Base-by-base conservation (phyloP, 2,888 invertebrate genomes). In the Cephus nigrinus region DNA sequence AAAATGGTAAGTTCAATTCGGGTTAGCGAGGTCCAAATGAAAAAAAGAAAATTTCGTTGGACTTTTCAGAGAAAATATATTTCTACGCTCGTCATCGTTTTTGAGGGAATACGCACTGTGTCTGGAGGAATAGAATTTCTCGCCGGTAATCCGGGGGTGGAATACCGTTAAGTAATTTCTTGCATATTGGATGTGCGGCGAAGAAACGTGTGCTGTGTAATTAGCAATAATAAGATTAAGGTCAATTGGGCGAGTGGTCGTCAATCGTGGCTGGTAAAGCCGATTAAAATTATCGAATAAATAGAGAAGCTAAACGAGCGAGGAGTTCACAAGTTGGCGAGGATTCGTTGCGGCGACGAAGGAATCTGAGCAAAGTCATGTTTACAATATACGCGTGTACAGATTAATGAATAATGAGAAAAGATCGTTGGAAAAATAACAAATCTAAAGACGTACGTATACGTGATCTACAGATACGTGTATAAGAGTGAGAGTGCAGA, bases 151-250 rank as follows among this genome's bases (percentile, higher is more conserved):
- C 55, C 23, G 55, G 55, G 55, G 55, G 23, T 23, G 55, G 55
- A 55, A 23, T 55, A 23, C 1, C 23, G 15, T 55, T 55, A 55
- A 55, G 23, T 55, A 55, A 55, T 55, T 55, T 23, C 55, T 55
- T 55, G 55, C 55, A 23, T 55, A 55, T 55, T 55, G 55, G 55
- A 55, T 55, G 55, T 9, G 55, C 23, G 55, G 23, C 55, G 55
- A 55, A 55, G 5, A 55, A 55, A 55, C 55, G 55, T 55, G 55
- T 75, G 74, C 76, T 76, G 79, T 78, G 81, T 81, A 81, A 84
- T 84, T 83, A 82, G 79, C 76, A 82, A 80, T 84, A 84, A 84
- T 81, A 82, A 80, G 82, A 84, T 84, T 84, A 83, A 82, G 81
- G 82, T 81, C 82, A 84, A 84, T 84, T 80, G 80, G 78, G 80